Evolutionary conservation across 2,888 invertebrate genomes (phyloP).

Genomic region (Cerceris rybyensis): DNA sequence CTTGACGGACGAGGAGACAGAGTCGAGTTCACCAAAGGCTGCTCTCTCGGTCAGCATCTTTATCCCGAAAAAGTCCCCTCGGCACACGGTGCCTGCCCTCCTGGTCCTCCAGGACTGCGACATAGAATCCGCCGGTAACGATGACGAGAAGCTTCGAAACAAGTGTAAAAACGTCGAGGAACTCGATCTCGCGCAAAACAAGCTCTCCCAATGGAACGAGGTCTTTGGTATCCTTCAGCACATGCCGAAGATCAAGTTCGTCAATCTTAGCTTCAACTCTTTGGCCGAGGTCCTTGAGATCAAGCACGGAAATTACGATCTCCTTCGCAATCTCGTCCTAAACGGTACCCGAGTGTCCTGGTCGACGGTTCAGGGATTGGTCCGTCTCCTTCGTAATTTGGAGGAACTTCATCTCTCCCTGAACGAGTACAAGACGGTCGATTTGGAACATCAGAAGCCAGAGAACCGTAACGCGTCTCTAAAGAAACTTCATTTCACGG

Average conservation of each 20-base stretch:
- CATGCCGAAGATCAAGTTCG: constrained; percentile 94
- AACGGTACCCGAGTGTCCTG: constrained; percentile 95
- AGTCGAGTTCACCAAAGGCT: constrained; percentile 81
- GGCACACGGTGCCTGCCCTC: constrained; percentile 90
- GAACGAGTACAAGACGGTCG: constrained; percentile 92
- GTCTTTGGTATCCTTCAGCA: constrained; percentile 93
- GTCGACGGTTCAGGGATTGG: constrained; percentile 90
- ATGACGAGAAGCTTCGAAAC: constrained; percentile 87
- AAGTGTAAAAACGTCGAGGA: constrained; percentile 96
- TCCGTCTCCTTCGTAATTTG: constrained; percentile 89
- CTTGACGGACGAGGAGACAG: constrained; percentile 84
- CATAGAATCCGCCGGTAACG: constrained; percentile 94
- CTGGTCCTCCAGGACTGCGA: constrained; percentile 95
- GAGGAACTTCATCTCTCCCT: constrained; percentile 96
- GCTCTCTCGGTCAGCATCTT: constrained; percentile 91
- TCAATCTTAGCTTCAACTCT: constrained; percentile 95
- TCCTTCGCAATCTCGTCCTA: constrained; percentile 88
- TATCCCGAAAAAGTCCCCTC: constrained; percentile 91
- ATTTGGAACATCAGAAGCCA: constrained; percentile 82
- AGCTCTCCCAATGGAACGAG: constrained; percentile 94
- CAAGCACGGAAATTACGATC: constrained; percentile 77
- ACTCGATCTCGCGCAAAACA: constrained; percentile 96
- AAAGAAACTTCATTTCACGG: constrained; percentile 92
- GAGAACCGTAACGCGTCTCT: constrained; percentile 86
- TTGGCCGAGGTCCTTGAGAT: constrained; percentile 87